Evolutionary conservation across 2,797 vertebrate species (phyloP).

Genomic region (Peromyscus nudipes): DNA sequence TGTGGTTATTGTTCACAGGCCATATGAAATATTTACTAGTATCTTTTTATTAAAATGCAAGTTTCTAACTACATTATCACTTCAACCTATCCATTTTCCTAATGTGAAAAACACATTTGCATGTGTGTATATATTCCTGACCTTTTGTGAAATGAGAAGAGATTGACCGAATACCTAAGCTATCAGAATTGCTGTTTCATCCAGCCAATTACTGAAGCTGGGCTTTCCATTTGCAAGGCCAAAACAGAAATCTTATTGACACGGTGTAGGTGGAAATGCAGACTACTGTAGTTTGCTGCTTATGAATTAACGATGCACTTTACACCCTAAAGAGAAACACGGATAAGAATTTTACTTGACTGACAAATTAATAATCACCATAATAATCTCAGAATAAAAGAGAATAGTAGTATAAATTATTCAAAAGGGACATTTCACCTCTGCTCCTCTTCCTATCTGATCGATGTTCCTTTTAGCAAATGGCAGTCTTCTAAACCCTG

Average conservation of each 20-base stretch:
- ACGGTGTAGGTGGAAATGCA: constrained; percentile 63
- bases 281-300: constrained; percentile 50
- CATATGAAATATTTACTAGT: constrained; percentile 59
- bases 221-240: constrained; percentile 65
- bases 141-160: constrained; percentile 71
- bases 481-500: neutral
- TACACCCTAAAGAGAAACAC: constrained; percentile 63
- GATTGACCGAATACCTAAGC: constrained; percentile 29
- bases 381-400: constrained; percentile 30
- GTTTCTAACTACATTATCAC: neutral
- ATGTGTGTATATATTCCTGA: constrained; percentile 66
- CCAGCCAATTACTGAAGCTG: constrained; percentile 66
- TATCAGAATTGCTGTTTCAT: constrained; percentile 19
- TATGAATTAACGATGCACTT: constrained; percentile 71
- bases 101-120: constrained; percentile 72
- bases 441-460: neutral
- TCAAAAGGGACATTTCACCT: neutral
- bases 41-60: constrained; percentile 47
- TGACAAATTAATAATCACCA: constrained; percentile 70
- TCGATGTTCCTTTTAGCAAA: constrained; percentile 23
- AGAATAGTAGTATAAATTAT: constrained; percentile 63
- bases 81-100: constrained; percentile 63
- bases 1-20: neutral
- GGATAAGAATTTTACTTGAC: constrained; percentile 56
- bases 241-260: constrained; percentile 65